Percentiles rank a stretch among this genome's conserved stretches.
phyloP scores from a whole-genome alignment of 2,888 invertebrate species.

The Drosophila austrosaltans region DNA sequence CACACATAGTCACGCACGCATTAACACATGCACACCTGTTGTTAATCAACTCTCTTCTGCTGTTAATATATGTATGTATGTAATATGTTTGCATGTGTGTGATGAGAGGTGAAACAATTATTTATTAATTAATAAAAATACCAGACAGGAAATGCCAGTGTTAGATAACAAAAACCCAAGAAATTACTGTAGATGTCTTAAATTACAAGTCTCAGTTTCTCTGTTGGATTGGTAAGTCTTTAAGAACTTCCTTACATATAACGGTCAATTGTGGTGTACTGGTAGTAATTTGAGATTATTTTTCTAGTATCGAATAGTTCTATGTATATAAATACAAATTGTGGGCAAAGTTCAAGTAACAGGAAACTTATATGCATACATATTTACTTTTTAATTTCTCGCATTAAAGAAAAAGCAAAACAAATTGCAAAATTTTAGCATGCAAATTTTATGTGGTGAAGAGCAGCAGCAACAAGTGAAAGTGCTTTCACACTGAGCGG shows the following conservation, averaged over 20 bases:
- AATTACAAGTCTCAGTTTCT: background rate
- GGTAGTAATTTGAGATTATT: too few species aligned
- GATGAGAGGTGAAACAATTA: background rate
- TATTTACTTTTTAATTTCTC: background rate
- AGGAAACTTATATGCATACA: too few species aligned
- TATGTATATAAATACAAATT: too few species aligned
- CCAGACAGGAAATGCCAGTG: background rate
- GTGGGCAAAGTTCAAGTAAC: too few species aligned
- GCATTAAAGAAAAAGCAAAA: constrained; percentile 21
- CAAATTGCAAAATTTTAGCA: constrained; percentile 30
- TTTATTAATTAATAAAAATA: background rate
- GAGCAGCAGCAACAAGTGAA: constrained; percentile 67
- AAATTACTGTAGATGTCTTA: background rate
- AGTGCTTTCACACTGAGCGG: constrained; percentile 46
- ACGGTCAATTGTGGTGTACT: too few species aligned
- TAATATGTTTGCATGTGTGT: constrained; percentile 2
- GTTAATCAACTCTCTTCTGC: constrained; percentile 27
- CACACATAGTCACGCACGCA: background rate
- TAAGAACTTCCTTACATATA: background rate
- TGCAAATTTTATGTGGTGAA: constrained; percentile 3
- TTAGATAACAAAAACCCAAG: constrained; percentile 1
- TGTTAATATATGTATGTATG: background rate
- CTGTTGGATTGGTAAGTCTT: background rate
- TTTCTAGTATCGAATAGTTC: too few species aligned
- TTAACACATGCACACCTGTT: constrained; percentile 35